These are phyloP conservation scores for Mastomys natalensis DNA, from an alignment of 2,113 vertebrate species.

Conservation along the genomic window DNA sequence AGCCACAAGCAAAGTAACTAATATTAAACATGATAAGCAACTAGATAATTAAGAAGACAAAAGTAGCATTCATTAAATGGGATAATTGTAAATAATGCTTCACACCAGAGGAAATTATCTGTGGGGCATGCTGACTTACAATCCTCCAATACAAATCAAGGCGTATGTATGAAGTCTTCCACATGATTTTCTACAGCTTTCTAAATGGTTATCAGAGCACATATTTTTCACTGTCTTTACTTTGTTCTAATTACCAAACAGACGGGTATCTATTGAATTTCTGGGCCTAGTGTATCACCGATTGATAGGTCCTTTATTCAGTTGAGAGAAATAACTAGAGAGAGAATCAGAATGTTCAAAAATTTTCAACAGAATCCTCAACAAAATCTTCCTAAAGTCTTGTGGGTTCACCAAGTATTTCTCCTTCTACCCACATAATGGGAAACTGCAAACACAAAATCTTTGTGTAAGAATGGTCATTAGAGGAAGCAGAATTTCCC, in stretches of 20 bases:
- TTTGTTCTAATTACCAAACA: conserved; percentile 7
- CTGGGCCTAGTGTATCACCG: background rate
- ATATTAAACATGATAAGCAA: background rate
- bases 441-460: background rate
- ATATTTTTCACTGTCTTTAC: background rate
- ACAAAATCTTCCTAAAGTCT: background rate
- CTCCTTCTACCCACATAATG: background rate
- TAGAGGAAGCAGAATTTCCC: background rate
- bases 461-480: background rate
- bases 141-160: background rate
- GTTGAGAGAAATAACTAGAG: background rate
- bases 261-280: background rate
- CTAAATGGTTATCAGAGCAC: background rate
- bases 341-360: background rate
- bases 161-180: background rate
- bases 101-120: background rate
- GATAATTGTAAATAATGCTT: background rate
- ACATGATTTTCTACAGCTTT: background rate
- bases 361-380: conserved; percentile 6
- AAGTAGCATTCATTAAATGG: background rate
- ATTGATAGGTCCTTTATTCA: background rate
- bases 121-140: background rate
- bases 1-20: background rate
- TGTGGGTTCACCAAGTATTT: background rate
- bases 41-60: background rate